Evolutionary conservation across 2,888 invertebrate species (phyloP).

Genomic region (Suillia variegata): DNA sequence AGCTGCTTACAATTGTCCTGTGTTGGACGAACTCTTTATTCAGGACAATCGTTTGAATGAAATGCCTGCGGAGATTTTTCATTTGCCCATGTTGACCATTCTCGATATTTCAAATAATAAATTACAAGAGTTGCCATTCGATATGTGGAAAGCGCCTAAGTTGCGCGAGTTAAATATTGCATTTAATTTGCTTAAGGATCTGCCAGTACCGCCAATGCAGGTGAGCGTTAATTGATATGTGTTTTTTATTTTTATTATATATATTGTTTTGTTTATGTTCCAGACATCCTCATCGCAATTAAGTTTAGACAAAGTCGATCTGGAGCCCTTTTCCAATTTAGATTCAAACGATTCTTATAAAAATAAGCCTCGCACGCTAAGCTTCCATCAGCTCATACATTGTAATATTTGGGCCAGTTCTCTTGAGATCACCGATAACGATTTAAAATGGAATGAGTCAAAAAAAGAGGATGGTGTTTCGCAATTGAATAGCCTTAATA

Average conservation of each 20-base stretch:
- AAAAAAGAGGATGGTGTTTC: slow-evolving; percentile 66
- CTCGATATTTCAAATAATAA: slow-evolving; percentile 96
- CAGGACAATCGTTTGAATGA: slow-evolving; percentile 87
- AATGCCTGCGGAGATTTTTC: slow-evolving; percentile 82
- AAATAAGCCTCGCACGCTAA: slow-evolving; percentile 45
- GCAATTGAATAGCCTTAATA: slow-evolving; percentile 76
- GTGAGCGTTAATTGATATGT: slow-evolving; percentile 8
- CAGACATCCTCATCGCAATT: slow-evolving; percentile 51
- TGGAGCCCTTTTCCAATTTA: slow-evolving; percentile 48
- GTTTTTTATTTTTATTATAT: neutral
- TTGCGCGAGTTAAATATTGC: slow-evolving; percentile 87
- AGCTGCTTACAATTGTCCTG: slow-evolving; percentile 70
- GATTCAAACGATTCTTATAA: slow-evolving; percentile 33
- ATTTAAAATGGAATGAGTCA: slow-evolving; percentile 65
- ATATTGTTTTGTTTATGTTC: no score
- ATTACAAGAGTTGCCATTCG: slow-evolving; percentile 78
- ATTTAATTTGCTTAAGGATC: slow-evolving; percentile 81
- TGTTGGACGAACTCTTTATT: slow-evolving; percentile 88
- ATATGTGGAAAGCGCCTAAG: slow-evolving; percentile 85
- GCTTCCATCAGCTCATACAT: slow-evolving; percentile 67
- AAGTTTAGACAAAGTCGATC: slow-evolving; percentile 52
- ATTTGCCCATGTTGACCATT: slow-evolving; percentile 75
- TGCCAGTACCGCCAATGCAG: slow-evolving; percentile 66
- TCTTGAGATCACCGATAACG: slow-evolving; percentile 71
- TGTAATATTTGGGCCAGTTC: slow-evolving; percentile 78